Percentiles rank a stretch among this genome's conserved stretches.
These are phyloP conservation scores for Coregonus suidteri DNA, from an alignment of 2,797 vertebrate genomes.

Conservation along the genomic window DNA sequence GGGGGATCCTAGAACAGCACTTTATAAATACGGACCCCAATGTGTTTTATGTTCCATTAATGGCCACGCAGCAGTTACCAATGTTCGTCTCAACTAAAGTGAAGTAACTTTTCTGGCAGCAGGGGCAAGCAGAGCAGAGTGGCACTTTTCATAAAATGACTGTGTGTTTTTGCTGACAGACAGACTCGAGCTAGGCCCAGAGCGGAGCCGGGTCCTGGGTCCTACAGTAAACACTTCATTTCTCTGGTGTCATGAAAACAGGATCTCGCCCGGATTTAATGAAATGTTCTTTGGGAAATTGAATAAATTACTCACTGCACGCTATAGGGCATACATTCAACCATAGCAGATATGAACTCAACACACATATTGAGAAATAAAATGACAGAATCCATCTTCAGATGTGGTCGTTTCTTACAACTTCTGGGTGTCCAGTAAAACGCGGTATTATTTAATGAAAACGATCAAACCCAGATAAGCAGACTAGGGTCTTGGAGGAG, in stretches of 20 bases:
- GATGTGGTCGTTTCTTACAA: neutral
- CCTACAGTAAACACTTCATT: constrained; percentile 10
- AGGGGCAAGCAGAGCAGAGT: constrained; percentile 11
- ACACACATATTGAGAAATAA: neutral
- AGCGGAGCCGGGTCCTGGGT: constrained; percentile 1
- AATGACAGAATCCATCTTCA: neutral
- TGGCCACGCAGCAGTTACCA: constrained; percentile 36
- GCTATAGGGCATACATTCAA: neutral
- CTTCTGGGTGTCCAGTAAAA: neutral
- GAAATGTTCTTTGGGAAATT: constrained; percentile 17
- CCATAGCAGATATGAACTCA: neutral
- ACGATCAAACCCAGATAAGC: too few species aligned
- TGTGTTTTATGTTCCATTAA: constrained; percentile 32
- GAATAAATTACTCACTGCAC: constrained; percentile 11
- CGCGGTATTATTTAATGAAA: too few species aligned
- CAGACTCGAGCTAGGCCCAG: constrained; percentile 9
- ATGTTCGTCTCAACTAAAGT: constrained; percentile 13
- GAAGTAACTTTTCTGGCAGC: constrained; percentile 23
- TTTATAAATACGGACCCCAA: neutral
- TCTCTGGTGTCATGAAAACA: constrained; percentile 13
- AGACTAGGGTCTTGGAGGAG: neutral
- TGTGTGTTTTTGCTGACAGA: constrained; percentile 45
- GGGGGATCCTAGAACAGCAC: neutral
- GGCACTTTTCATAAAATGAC: constrained; percentile 25
- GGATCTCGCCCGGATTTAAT: neutral